Evolutionary conservation across 2,888 invertebrate species (phyloP).

Genomic region (Sinohyriopsis cumingii): DNA sequence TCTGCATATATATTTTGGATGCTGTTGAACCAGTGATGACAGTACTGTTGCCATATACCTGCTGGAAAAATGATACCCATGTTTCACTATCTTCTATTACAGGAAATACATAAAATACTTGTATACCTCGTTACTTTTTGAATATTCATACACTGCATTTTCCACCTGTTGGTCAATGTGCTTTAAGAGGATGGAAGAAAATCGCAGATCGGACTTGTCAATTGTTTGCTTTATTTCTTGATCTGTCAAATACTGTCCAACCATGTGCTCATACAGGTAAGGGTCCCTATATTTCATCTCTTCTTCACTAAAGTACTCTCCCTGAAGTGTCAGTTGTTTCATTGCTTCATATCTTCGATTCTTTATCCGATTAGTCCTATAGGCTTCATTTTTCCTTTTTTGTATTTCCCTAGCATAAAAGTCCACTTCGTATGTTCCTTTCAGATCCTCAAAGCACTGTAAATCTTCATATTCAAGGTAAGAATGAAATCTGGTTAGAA

Average conservation of each 20-base stretch:
- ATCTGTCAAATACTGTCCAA: constrained; percentile 88
- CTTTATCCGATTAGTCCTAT: constrained; percentile 71
- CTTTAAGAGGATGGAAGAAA: constrained; percentile 85
- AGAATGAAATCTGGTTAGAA: constrained; percentile 85
- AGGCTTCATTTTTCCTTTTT: constrained; percentile 39
- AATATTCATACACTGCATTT: constrained; percentile 78
- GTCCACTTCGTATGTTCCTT: constrained; percentile 76
- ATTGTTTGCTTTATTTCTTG: constrained; percentile 79
- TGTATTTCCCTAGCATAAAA: constrained; percentile 78
- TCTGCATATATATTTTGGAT: too few species aligned
- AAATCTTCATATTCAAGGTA: constrained; percentile 81
- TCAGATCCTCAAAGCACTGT: constrained; percentile 78
- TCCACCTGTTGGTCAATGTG: constrained; percentile 80
- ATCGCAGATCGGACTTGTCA: constrained; percentile 70
- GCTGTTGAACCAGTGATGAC: too few species aligned
- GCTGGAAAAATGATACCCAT: too few species aligned
- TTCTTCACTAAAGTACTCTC: constrained; percentile 89
- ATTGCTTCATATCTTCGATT: constrained; percentile 89
- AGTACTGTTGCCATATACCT: too few species aligned
- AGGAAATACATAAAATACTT: background rate
- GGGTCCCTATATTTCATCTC: constrained; percentile 96
- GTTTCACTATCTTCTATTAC: background rate
- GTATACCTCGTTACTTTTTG: constrained; percentile 74
- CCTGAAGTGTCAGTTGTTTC: constrained; percentile 80
- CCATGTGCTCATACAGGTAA: constrained; percentile 88